Evolutionary conservation across 2,113 vertebrate species (phyloP), one percentile per base, ranked within the genome.

Genomic region (Lepisosteus oculatus): DNA sequence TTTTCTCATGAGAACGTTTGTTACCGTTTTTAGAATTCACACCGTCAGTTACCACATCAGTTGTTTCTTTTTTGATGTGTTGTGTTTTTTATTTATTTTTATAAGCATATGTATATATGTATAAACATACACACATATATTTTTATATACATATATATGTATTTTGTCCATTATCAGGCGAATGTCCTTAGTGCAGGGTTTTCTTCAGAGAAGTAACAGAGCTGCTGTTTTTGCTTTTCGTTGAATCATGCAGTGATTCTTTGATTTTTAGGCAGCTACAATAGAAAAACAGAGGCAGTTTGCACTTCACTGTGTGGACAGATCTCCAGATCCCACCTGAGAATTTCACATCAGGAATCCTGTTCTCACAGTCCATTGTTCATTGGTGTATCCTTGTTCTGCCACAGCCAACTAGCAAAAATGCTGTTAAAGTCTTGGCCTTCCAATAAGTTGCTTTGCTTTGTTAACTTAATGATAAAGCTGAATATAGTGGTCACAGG

Each of bases 101-200:
- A 9, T 51, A 51, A 9, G 47, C 47, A 51, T 51, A 6, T 51
- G 47, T 9, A 51, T 51, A 51, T 9, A 51, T 51, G 47, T 51
- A 51, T 51, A 51, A 5, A 51, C 47, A 51, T 51, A 51, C 47
- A 51, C 47, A 51, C 47, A 51, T 9, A 51, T 9, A 67, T 59
- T 57, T 42, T n/a, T 65, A 44, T 43, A 72, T 41, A 59, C 17
- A 68, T 73, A 62, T 54, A 56, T 71, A 17, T 61, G 13, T 43
- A 45, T 54, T 42, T 69, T 5, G 17, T 42, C 64, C 61, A 54
- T 44, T 7, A 55, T 47, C 15, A 15, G 69, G 67, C 67, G 68
- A 69, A 70, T 29, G 67, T 64, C 55, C 63, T 65, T 65, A 74
- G 73, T 74, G 73, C 73, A 74, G 62, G 14, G 15, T 68, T 29